Evolutionary conservation across 1,140 invertebrate genomes (phyloP).

Genomic region (Bursaphelenchus mucronatus): DNA sequence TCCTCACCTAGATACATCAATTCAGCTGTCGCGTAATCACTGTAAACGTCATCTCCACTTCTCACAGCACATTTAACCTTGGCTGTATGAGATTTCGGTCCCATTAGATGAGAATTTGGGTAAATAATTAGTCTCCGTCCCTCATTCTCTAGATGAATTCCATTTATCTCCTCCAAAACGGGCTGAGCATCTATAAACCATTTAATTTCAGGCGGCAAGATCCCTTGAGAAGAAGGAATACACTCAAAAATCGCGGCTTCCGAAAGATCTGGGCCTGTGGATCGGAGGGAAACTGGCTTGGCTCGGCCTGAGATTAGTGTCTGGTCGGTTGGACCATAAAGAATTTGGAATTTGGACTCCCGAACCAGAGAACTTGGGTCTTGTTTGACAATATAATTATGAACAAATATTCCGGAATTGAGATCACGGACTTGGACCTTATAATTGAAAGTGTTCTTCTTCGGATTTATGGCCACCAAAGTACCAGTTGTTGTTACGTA

Average conservation of each 20-base stretch:
- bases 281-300: background rate
- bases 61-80: conserved; percentile 15
- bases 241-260: conserved; percentile 22
- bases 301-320: background rate
- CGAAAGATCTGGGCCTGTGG: background rate
- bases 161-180: conserved; percentile 16
- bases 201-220: conserved; percentile 10
- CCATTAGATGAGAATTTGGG: background rate
- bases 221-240: conserved; percentile 14
- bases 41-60: background rate
- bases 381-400: background rate
- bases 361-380: background rate
- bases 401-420: background rate
- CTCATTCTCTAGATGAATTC: conserved; percentile 10
- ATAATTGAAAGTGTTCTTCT: background rate
- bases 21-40: conserved; percentile 6
- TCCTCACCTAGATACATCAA: conserved; percentile 16
- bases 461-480: conserved; percentile 3
- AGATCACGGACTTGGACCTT: conserved; percentile 10
- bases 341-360: background rate
- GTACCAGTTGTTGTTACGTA: conserved; percentile 1
- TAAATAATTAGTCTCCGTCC: conserved; percentile 12
- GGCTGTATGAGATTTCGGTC: conserved; percentile 4
- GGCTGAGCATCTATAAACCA: conserved; percentile 18
- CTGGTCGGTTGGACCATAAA: background rate